Evolutionary conservation across 2,113 vertebrate genomes (phyloP).

Genomic region (Lampris megalopsis): DNA sequence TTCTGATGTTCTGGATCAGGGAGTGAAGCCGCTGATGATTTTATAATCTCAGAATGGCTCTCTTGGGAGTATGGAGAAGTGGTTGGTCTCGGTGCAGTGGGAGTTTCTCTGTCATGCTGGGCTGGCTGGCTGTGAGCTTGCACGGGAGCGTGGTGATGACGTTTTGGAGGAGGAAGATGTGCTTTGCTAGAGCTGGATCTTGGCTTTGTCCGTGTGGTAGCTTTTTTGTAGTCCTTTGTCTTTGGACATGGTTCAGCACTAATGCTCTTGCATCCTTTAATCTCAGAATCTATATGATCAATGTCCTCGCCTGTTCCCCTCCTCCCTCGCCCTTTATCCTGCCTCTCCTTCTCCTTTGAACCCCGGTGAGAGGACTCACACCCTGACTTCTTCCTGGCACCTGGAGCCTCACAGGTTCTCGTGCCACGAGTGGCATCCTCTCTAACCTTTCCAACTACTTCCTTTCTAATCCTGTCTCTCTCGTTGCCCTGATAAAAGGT

Average conservation of each 20-base stretch:
- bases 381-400: constrained; percentile 47
- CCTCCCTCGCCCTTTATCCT: constrained; percentile 71
- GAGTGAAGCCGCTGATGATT: constrained; percentile 43
- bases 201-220: constrained; percentile 66
- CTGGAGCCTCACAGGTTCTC: constrained; percentile 48
- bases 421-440: constrained; percentile 40
- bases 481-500: constrained; percentile 44
- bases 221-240: constrained; percentile 81
- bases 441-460: constrained; percentile 47
- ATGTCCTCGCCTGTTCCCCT: constrained; percentile 86
- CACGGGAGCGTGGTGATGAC: constrained; percentile 77
- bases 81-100: constrained; percentile 47
- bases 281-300: constrained; percentile 87
- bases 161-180: constrained; percentile 75
- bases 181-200: constrained; percentile 57
- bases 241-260: constrained; percentile 84
- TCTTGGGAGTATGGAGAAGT: constrained; percentile 52
- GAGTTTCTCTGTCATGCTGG: constrained; percentile 73
- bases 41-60: constrained; percentile 46
- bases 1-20: constrained; percentile 50
- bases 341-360: constrained; percentile 78
- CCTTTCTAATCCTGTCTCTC: constrained; percentile 60
- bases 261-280: constrained; percentile 88
- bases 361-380: constrained; percentile 54
- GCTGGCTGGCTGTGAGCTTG: constrained; percentile 61